Evolutionary conservation across 2,797 vertebrate genomes (phyloP), one percentile per base, ranked within the genome.

Genomic region (Erithacus rubecula): DNA sequence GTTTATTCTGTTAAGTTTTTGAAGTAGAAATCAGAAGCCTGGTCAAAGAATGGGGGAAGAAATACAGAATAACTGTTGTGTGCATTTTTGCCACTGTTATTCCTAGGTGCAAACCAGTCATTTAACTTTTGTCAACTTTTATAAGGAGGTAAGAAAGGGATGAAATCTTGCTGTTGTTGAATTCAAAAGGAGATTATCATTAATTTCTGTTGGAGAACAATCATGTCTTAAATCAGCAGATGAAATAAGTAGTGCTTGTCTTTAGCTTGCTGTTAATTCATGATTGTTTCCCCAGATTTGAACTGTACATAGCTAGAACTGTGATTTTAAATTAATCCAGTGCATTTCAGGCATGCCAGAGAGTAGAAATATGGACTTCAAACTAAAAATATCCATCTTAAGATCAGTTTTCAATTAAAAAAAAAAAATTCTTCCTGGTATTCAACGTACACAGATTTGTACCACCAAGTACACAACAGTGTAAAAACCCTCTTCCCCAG

Each of bases 261-360:
- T 84, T 56, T 14, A 36, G n/a, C 49, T 71, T 70, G 56, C 24
- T 89, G 30, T 62, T 77, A 84, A 87, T 85, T 91, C 2, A 36
- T 39, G 2, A 12, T 83, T 82, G 47, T 89, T 87, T 95, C 29
- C 95, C 34, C 90, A 77, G 41, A 70, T 96, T 96, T 93, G 71
- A 95, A 69, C 58, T 52, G 60, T 51, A 52, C 9, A 18, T 83
- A 89, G 83, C 74, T 89, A 91, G 86, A 92, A 83, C 80, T 95
- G 84, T 82, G 72, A 83, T 78, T 92, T 92, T 85, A 90, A 87
- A 65, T 77, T 56, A 94, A 80, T 75, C 46, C 26, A 91, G 52
- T 80, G 59, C 70, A 78, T 89, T 72, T 93, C 87, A 93, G 63
- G 20, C 79, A 75, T 85, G 83, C 75, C 81, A 93, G 87, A 91